These are phyloP conservation scores for Cheilinus undulatus DNA, from an alignment of 2,113 vertebrate genomes.

Conservation along the genomic window DNA sequence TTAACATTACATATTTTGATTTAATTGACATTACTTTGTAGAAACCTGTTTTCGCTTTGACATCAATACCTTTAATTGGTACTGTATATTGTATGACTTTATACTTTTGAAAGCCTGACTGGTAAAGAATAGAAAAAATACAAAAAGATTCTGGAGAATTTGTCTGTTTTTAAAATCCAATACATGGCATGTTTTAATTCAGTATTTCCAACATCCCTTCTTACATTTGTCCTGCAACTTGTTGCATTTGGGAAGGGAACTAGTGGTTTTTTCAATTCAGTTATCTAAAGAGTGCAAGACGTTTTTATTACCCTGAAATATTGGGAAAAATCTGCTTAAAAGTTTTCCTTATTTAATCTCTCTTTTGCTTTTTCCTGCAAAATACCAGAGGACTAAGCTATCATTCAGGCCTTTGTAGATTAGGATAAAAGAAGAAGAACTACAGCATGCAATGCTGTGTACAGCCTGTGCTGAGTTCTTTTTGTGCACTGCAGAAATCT, in stretches of 20 bases:
- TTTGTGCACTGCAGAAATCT: too few relatives aligned
- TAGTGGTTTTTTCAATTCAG: conserved; percentile 17
- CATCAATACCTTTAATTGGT: too few relatives aligned
- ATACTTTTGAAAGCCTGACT: neutral
- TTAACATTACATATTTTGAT: too few relatives aligned
- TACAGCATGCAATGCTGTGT: too few relatives aligned
- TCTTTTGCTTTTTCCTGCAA: neutral
- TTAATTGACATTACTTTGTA: too few relatives aligned
- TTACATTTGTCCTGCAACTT: neutral
- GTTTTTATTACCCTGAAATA: neutral
- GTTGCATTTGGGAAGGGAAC: conserved; percentile 16
- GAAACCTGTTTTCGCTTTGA: too few relatives aligned
- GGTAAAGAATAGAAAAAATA: conserved; percentile 12
- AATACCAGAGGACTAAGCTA: neutral
- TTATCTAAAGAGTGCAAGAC: conserved; percentile 4
- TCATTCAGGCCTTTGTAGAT: neutral
- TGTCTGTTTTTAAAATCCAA: neutral
- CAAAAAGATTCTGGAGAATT: neutral
- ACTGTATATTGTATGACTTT: too few relatives aligned
- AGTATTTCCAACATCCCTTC: neutral
- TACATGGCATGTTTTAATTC: too few relatives aligned
- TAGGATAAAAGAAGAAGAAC: too few relatives aligned
- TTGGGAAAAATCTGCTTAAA: neutral
- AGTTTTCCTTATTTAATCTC: neutral
- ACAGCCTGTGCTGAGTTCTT: too few relatives aligned